Evolutionary conservation across 2,888 invertebrate genomes (phyloP), one percentile per base, ranked within the genome.

Genomic region (Morpho deidamia): DNA sequence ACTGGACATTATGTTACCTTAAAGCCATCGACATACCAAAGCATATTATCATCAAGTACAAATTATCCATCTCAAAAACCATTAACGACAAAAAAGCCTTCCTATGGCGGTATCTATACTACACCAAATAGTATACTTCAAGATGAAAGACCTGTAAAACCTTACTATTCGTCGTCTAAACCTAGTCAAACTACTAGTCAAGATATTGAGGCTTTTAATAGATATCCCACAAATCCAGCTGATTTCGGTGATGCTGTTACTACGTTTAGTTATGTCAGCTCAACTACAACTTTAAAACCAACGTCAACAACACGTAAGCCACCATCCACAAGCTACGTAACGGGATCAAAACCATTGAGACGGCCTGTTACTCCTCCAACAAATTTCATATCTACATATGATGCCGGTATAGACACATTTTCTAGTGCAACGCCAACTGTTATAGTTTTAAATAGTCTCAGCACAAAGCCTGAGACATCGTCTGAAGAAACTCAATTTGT

Each of bases 381-480:
- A 1, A 71, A 55, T 65, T 70, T 68, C 51, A 68, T 64, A 58
- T 79, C 71, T 56, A 86, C 60, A 55, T 91, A 74, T 63, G 89
- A 79, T 9, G 56, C 69, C 11, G 71, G 76, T n/a, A 71, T 73
- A 8, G 90, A 89, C 33, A 73, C 80, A 1, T 90, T 88, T 64
- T 82, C 88, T 23, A 89, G 89, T 59, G 87, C 83, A 0, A 90
- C 90, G 14, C 90, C 90, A 11, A 89, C 90, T 10, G 86, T 90
- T 0, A 90, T 90, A 49, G 83, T 90, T 0, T 61, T 90, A 7
- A 79, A 76, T 42, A 78, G 75, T 33, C 75, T 81, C 51, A 78
- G 81, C 8, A 63, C 76, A 0, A 76, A 83, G 69, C 76, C 86
- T 50, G 69, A 74, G 14, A 51, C 69, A 1, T 60, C 61, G 35